Conservation (phyloP, 2,888 invertebrate species). For the Dicroscelio sp. region DNA sequence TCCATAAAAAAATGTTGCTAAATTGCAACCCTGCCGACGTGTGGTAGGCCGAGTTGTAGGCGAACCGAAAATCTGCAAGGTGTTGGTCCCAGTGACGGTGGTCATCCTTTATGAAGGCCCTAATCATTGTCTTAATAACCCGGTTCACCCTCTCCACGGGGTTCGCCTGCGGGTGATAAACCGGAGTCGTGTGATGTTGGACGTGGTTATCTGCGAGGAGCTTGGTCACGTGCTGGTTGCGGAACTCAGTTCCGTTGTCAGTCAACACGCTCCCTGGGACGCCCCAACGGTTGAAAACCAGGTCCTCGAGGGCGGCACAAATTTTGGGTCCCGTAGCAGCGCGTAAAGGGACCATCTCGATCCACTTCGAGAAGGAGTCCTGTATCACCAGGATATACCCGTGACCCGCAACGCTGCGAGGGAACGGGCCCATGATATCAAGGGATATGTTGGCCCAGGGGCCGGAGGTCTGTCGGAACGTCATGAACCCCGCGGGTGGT, state of each 20-base stretch:
- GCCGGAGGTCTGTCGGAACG: conserved; percentile 49
- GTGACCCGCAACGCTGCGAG: conserved; percentile 28
- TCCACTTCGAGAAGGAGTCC: conserved; percentile 51
- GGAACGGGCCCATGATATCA: conserved; percentile 85
- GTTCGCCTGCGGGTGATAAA: conserved; percentile 73
- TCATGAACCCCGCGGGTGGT: conserved; percentile 78
- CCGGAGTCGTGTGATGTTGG: conserved; percentile 32
- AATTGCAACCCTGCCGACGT: background rate
- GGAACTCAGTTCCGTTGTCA: conserved; percentile 64
- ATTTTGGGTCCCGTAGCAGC: conserved; percentile 31
- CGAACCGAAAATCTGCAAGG: conserved; percentile 74
- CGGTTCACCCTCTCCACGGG: conserved; percentile 85
- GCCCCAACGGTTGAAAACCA: conserved; percentile 64
- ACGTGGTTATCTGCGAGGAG: conserved; percentile 14
- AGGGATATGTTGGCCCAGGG: conserved; percentile 79
- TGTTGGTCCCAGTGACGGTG: conserved; percentile 84
- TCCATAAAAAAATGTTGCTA: too few relatives aligned
- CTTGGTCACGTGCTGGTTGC: background rate
- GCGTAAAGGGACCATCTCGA: conserved; percentile 18
- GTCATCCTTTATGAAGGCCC: conserved; percentile 79
- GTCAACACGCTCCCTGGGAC: conserved; percentile 34
- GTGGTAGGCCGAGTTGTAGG: conserved; percentile 38
- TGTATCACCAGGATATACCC: conserved; percentile 17
- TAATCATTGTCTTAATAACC: conserved; percentile 85
- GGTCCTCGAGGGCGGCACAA: conserved; percentile 27